Conservation (phyloP, 2,797 vertebrate species). For the Oreortyx pictus region DNA sequence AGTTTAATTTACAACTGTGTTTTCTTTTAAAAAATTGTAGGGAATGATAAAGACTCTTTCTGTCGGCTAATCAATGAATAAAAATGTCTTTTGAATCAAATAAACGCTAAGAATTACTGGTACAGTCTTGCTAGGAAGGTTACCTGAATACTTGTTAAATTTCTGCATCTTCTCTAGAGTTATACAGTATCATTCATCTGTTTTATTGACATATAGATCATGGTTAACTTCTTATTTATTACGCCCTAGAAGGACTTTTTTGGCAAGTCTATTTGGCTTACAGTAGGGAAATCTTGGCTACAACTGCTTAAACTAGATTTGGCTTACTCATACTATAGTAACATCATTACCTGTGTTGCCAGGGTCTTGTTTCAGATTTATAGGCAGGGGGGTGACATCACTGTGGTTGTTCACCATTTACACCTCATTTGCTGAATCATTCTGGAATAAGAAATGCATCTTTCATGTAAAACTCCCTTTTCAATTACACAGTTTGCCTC, state of each 20-base stretch:
- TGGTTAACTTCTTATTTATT: neutral
- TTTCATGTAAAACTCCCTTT: neutral
- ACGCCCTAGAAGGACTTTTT: neutral
- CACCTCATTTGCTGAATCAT: constrained; percentile 58
- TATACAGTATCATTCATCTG: neutral
- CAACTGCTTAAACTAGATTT: neutral
- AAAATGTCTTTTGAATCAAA: neutral
- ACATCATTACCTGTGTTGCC: neutral
- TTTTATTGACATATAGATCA: neutral
- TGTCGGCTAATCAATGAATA: neutral
- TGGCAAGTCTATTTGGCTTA: constrained; percentile 34
- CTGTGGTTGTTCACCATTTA: neutral
- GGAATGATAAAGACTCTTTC: neutral
- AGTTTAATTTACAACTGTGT: neutral
- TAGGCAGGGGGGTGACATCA: neutral
- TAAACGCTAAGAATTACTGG: neutral
- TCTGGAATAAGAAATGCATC: neutral
- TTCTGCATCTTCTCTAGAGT: neutral
- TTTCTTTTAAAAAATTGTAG: neutral
- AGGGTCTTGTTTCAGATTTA: constrained; percentile 3
- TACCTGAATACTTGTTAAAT: neutral
- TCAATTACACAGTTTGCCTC: neutral
- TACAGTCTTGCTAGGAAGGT: neutral
- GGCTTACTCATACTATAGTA: neutral
- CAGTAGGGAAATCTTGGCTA: neutral